Percentiles rank a stretch among this genome's conserved stretches.
Conservation (phyloP, 2,113 vertebrate species). For the Kobus ellipsiprymnus region DNA sequence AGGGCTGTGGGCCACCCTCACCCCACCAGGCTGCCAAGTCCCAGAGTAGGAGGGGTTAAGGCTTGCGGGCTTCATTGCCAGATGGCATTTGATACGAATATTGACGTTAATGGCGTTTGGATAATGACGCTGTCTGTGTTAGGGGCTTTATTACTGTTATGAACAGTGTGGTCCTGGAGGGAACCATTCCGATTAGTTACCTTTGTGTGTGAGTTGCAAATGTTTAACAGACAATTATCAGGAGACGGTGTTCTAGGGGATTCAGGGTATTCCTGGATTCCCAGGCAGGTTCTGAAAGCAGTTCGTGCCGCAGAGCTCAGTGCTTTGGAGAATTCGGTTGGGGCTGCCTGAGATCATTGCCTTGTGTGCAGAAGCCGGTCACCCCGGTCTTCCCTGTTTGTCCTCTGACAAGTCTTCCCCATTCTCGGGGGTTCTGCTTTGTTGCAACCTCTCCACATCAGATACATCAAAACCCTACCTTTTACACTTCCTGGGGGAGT, state of each 20-base stretch:
- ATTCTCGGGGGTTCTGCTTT: slow-evolving; percentile 55
- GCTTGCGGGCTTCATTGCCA: slow-evolving; percentile 42
- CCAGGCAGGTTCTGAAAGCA: background rate
- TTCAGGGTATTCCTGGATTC: slow-evolving; percentile 31
- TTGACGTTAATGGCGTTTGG: slow-evolving; percentile 59
- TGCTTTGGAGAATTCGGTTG: fast-evolving
- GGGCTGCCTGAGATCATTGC: background rate
- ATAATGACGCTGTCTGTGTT: slow-evolving; percentile 54
- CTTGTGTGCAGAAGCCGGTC: background rate
- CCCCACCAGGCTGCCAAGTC: background rate
- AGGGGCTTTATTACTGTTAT: slow-evolving; percentile 46
- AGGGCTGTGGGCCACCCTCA: background rate
- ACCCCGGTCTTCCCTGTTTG: background rate
- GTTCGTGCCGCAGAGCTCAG: fast-evolving
- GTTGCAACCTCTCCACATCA: slow-evolving; percentile 59
- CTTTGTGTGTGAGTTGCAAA: slow-evolving; percentile 56
- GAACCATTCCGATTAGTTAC: slow-evolving; percentile 59
- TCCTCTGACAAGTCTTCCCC: background rate
- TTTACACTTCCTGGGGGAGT: slow-evolving; percentile 74
- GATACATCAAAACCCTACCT: slow-evolving; percentile 67
- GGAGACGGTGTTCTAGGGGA: slow-evolving; percentile 2
- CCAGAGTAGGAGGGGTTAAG: background rate
- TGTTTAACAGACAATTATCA: slow-evolving; percentile 58
- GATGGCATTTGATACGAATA: slow-evolving; percentile 68
- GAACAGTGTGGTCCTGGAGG: slow-evolving; percentile 50